Conservation (phyloP, 1,140 invertebrate genomes). For the Hesperophylax magnus region DNA sequence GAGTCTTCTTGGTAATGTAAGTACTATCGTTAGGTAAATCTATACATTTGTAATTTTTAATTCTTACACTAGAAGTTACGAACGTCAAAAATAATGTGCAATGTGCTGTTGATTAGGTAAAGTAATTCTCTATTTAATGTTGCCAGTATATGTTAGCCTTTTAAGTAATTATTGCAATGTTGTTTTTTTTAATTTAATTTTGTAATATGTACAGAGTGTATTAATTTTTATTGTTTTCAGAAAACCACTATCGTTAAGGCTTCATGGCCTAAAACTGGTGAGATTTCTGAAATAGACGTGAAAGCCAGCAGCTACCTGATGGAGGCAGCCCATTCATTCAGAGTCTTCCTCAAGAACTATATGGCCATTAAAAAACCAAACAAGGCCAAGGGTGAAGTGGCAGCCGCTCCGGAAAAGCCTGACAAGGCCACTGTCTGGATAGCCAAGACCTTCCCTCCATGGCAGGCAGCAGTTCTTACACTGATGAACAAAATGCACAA, state of each 20-base stretch:
- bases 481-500: conserved; percentile 85
- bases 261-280: conserved; percentile 83
- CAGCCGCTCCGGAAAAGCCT: conserved; percentile 74
- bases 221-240: conserved; percentile 61
- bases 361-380: conserved; percentile 75
- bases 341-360: conserved; percentile 87
- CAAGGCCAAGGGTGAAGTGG: conserved; percentile 72
- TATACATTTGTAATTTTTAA: too few species aligned
- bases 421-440: conserved; percentile 89
- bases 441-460: conserved; percentile 93
- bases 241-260: conserved; percentile 84
- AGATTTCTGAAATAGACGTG: conserved; percentile 84
- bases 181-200: too few species aligned
- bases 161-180: too few species aligned
- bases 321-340: conserved; percentile 92
- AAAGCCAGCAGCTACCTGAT: conserved; percentile 89
- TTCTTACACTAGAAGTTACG: too few species aligned
- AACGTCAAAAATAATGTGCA: too few species aligned
- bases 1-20: conserved; percentile 77
- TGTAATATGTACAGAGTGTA: too few species aligned
- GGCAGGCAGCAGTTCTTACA: conserved; percentile 91
- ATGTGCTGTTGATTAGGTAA: too few species aligned
- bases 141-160: too few species aligned
- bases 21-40: conserved; percentile 26
- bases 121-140: too few species aligned